Evolutionary conservation across 2,113 vertebrate genomes (phyloP), one percentile per base, ranked within the genome.

Genomic region (Stigmatopora nigra): DNA sequence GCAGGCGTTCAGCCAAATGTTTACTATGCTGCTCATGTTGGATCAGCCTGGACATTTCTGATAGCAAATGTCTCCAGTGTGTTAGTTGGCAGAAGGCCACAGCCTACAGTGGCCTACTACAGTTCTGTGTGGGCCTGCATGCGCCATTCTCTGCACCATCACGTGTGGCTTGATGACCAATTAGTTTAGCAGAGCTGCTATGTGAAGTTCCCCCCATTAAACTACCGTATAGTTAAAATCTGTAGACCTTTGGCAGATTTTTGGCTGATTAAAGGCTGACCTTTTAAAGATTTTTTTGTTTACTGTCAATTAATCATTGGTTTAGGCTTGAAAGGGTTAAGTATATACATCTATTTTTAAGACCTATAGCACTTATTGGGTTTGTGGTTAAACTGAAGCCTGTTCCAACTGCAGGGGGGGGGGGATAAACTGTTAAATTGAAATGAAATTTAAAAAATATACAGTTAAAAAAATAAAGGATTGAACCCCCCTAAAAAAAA

Each of bases 81-180:
- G 78, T 78, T 74, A 60, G 46, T 52, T 85, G 83, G 83, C 80
- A 82, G 64, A 77, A 9, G n/a, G 76, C 83, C 81, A 80, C 76
- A 79, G 68, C 82, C 75, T 77, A 82, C 74, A 84, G 78, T 86
- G 60, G 79, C 65, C 77, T 78, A 71, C 78, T 76, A 73, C 78
- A 72, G 71, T 71, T 65, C 77, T 46, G 53, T 58, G 70, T 65
- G 69, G 68, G 60, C 73, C 64, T 46, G 48, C 73, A 62, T 46
- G 48, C 64, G 57, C 70, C 69, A 71, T 69, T 73, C 72, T 80
- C 78, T 79, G 66, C 82, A 81, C 70, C 67, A 70, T 71, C 75
- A 57, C 63, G 77, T 66, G 61, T 63, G 68, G 75, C 64, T 75
- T 69, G 59, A 35, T 69, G 59, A 35, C 56, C 53, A 72, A 74